A percentile compares a stretch with the other conserved stretches of the same genome.
Evolutionary conservation across 2,113 vertebrate genomes (phyloP).

Genomic region (Anseranas semipalmata): DNA sequence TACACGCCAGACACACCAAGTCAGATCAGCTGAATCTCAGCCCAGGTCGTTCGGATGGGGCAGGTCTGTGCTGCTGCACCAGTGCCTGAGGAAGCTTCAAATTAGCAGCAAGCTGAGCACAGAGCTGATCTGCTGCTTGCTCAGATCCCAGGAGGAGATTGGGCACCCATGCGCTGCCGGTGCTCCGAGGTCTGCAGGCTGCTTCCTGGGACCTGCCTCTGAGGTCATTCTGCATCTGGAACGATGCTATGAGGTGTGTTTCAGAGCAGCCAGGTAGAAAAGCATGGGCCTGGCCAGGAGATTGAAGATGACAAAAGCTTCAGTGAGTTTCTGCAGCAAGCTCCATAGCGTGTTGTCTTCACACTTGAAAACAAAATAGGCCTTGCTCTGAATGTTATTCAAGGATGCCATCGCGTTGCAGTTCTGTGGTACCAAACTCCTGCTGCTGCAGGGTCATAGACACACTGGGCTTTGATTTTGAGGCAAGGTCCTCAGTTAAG

Average conservation of each 20-base stretch:
- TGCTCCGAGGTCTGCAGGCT: neutral
- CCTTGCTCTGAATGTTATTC: neutral
- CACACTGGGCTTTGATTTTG: neutral
- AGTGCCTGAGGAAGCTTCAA: neutral
- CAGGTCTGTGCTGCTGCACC: neutral
- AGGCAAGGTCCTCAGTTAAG: neutral
- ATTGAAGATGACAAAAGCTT: neutral
- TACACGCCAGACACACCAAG: neutral
- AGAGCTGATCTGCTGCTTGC: neutral
- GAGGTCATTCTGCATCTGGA: neutral
- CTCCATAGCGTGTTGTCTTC: neutral
- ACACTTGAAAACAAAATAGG: neutral
- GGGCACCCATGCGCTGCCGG: rapidly evolving
- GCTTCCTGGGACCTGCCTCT: neutral
- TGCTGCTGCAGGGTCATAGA: neutral
- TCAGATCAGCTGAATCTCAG: neutral
- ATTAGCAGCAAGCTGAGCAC: rapidly evolving
- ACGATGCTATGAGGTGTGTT: neutral
- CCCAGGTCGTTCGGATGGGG: neutral
- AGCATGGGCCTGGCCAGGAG: neutral
- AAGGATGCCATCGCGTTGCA: rapidly evolving
- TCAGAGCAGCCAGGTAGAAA: neutral
- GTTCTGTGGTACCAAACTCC: neutral
- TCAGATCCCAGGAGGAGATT: neutral
- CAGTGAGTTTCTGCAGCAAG: neutral